Percentiles rank a stretch among this genome's conserved stretches.
Conservation (phyloP, 2,797 vertebrate genomes). For the Helostoma temminkii region DNA sequence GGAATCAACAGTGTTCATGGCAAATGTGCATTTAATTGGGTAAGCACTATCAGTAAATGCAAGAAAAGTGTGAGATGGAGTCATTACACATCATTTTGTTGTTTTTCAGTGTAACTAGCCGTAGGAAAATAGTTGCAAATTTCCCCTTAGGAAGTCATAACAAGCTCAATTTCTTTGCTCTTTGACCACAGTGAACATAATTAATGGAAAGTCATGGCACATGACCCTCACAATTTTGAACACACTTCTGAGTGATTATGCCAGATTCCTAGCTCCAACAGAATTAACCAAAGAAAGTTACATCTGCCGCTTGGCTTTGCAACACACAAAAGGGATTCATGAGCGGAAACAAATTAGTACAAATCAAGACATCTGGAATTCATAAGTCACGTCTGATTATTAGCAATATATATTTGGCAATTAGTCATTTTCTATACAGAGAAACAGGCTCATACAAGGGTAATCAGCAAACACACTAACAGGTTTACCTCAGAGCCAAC, state of each 20-base stretch:
- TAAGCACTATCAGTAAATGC: conserved; percentile 14
- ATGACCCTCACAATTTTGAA: background rate
- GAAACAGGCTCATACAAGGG: background rate
- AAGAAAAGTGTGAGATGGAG: background rate
- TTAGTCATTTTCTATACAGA: conserved; percentile 17
- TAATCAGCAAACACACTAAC: background rate
- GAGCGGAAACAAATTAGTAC: conserved; percentile 35
- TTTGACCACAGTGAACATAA: background rate
- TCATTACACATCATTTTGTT: background rate
- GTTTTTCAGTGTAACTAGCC: background rate
- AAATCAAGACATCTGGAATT: conserved; percentile 42
- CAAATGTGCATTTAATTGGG: conserved; percentile 40
- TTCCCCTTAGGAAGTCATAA: background rate
- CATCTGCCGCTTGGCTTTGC: background rate
- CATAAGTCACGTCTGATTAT: conserved; percentile 32
- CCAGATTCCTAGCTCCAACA: background rate
- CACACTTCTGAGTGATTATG: conserved; percentile 8
- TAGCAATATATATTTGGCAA: background rate
- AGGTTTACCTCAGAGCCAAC: conserved; percentile 24
- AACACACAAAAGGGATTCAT: background rate
- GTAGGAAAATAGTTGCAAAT: background rate
- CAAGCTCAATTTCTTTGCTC: background rate
- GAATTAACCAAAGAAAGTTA: conserved; percentile 1
- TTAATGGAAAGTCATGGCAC: conserved; percentile 25
- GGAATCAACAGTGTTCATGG: conserved; percentile 35